Conservation (phyloP, 2,888 invertebrate species). For the Caradrina clavipalpis region DNA sequence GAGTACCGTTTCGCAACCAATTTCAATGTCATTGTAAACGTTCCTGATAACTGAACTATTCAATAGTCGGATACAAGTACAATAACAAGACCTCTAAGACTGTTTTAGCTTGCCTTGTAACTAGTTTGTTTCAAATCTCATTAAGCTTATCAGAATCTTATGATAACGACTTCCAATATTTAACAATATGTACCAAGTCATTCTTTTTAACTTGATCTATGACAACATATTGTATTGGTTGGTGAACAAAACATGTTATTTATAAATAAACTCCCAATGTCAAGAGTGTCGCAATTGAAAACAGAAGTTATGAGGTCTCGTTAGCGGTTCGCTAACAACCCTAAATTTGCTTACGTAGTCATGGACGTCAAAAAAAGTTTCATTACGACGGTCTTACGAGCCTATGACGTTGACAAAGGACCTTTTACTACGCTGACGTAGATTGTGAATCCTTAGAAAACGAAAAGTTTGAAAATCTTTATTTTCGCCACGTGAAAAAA, state of each 20-base stretch:
- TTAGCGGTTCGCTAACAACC: constrained; percentile 68
- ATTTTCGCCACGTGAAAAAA: constrained; percentile 69
- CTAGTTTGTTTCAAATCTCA: constrained; percentile 27
- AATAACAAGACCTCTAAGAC: constrained; percentile 24
- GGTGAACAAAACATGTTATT: constrained; percentile 25
- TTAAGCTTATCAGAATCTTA: constrained; percentile 39
- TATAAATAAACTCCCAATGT: constrained; percentile 68
- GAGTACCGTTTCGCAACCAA: constrained; percentile 87
- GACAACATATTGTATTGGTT: constrained; percentile 37
- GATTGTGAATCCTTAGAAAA: constrained; percentile 66
- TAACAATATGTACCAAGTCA: neutral
- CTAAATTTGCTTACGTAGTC: constrained; percentile 46
- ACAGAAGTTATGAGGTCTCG: constrained; percentile 58
- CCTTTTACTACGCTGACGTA: constrained; percentile 48
- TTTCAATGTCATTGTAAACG: constrained; percentile 88
- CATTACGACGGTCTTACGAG: constrained; percentile 14
- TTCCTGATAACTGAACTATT: constrained; percentile 71
- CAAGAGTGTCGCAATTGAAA: constrained; percentile 71
- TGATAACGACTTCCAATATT: constrained; percentile 29
- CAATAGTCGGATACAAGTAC: constrained; percentile 25
- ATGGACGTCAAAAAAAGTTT: constrained; percentile 55
- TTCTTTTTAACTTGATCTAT: neutral
- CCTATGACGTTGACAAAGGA: constrained; percentile 28
- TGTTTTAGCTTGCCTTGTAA: constrained; percentile 5
- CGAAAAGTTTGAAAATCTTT: constrained; percentile 35